Percentiles rank a stretch among this genome's conserved stretches.
phyloP scores from a whole-genome alignment of 2,797 vertebrate genomes.

The Staurois parvus region DNA sequence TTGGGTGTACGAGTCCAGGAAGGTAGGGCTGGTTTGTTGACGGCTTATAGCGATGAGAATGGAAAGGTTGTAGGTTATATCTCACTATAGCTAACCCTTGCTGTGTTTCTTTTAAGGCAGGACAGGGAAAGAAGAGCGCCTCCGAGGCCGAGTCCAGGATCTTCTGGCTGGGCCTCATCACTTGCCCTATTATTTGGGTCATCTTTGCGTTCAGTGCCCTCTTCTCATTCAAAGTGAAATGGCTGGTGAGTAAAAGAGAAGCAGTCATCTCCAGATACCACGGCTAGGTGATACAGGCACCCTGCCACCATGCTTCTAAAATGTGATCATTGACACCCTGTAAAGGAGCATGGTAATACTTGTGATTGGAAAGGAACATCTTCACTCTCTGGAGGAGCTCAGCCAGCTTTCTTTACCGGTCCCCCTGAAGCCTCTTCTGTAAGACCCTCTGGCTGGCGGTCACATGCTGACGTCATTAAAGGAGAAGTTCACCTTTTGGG shows the following conservation, averaged over 20 bases:
- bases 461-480: too few relatives aligned
- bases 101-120: constrained; percentile 39
- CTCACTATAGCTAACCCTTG: background rate
- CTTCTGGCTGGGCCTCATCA: constrained; percentile 92
- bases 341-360: too few relatives aligned
- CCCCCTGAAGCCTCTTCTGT: too few relatives aligned
- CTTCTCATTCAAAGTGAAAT: constrained; percentile 90
- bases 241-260: constrained; percentile 85
- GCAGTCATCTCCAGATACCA: background rate
- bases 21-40: constrained; percentile 73
- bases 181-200: constrained; percentile 90
- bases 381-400: too few relatives aligned
- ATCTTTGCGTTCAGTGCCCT: constrained; percentile 90
- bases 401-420: too few relatives aligned
- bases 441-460: too few relatives aligned
- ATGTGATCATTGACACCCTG: too few relatives aligned
- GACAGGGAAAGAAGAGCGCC: constrained; percentile 68
- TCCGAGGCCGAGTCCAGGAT: constrained; percentile 89
- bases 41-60: background rate
- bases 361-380: too few relatives aligned
- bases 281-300: too few relatives aligned
- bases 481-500: too few relatives aligned
- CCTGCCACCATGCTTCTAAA: too few relatives aligned
- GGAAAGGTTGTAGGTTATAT: background rate
- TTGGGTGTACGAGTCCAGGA: constrained; percentile 94